A percentile compares a stretch with the other conserved stretches of the same genome.
Evolutionary conservation across 2,113 vertebrate species (phyloP).

Genomic region (Gavialis gangeticus): DNA sequence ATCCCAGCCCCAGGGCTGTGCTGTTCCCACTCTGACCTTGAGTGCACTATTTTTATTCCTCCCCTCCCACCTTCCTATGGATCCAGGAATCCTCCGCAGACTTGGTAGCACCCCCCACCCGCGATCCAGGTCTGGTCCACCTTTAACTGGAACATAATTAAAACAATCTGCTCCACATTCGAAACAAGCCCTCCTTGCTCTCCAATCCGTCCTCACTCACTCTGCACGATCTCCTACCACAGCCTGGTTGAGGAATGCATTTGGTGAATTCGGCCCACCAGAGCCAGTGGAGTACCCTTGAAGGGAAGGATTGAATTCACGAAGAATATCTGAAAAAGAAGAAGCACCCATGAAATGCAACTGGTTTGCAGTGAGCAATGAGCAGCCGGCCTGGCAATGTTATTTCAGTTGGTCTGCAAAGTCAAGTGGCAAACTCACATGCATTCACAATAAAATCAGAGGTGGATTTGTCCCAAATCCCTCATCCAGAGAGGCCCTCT

Average conservation of each 20-base stretch:
- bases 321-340: constrained; percentile 81
- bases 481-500: not conserved
- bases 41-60: no score
- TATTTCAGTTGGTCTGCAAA: not conserved
- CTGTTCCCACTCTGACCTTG: no score
- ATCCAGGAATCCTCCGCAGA: not conserved
- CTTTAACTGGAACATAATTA: not conserved
- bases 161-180: not conserved
- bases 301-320: constrained; percentile 80
- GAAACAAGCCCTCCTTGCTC: not conserved
- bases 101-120: not conserved
- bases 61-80: not conserved
- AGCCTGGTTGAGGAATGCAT: constrained; percentile 79
- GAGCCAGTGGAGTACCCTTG: constrained; percentile 77
- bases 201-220: constrained; percentile 60
- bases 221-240: constrained; percentile 57
- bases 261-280: not conserved
- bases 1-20: no score
- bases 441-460: not conserved
- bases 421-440: not conserved
- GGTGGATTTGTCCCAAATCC: not conserved
- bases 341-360: constrained; percentile 8
- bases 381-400: not conserved
- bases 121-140: not conserved
- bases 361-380: not conserved